Evolutionary conservation across 1,140 invertebrate species (phyloP), one percentile per base, ranked within the genome.

Genomic region (Planococcus citri): DNA sequence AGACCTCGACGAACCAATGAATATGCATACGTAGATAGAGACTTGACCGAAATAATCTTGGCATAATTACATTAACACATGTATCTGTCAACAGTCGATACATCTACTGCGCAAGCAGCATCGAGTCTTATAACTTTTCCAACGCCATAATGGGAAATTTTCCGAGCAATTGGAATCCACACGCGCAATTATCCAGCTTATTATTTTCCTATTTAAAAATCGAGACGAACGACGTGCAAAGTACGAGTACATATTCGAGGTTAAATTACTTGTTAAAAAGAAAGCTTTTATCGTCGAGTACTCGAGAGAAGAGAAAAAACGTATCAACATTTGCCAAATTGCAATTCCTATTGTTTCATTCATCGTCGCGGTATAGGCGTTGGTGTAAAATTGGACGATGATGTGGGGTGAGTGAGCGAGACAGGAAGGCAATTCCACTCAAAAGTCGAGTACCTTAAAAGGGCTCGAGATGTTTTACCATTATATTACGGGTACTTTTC

Each of bases 251-350:
- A n/a, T n/a, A n/a, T n/a, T n/a, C n/a, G n/a, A n/a, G 41, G 41
- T 6, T 51, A 51, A 51, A 51, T 51, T 51, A 51, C 41, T 14
- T n/a, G 41, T 51, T 51, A 51, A 51, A 20, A 51, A 51, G 41
- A 51, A 51, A 51, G 41, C 41, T 51, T 51, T 51, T 51, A 51
- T 17, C 17, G 2, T 2, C 2, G 41, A 3, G 41, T 51, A n/a
- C 41, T 51, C n/a, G 41, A 51, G 12, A 3, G 12, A 33, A 33
- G 12, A 33, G 12, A 33, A 51, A 51, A 51, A 9, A 51, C 12
- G 41, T 51, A 51, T 51, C 41, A 51, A 51, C 41, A 51, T 51
- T 51, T 17, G 41, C 41, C 41, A 51, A 51, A 51, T 51, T 51
- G 41, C 41, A 51, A 14, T 51, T 51, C 41, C 41, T 33, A 51